Evolutionary conservation across 2,888 invertebrate genomes (phyloP).

Genomic region (Hirtodrosophila trivittata): DNA sequence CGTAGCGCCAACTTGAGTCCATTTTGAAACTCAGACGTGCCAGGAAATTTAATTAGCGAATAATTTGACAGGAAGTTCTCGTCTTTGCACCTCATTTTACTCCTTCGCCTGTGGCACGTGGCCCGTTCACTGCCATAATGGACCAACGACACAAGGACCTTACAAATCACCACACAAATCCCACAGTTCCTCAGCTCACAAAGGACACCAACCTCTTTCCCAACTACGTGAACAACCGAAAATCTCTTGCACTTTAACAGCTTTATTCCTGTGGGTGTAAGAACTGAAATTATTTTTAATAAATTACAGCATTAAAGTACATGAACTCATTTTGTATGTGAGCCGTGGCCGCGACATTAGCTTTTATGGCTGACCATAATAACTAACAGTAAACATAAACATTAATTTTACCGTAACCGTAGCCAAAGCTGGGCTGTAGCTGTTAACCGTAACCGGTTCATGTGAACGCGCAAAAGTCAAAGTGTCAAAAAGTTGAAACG

Average conservation of each 20-base stretch:
- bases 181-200: no score
- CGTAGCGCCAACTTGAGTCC: conserved; percentile 23
- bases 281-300: no score
- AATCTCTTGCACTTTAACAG: no score
- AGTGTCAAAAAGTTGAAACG: conserved; percentile 63
- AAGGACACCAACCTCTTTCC: no score
- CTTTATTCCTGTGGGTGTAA: no score
- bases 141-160: conserved; percentile 3
- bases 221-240: no score
- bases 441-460: conserved; percentile 59
- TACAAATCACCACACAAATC: no score
- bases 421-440: conserved; percentile 10
- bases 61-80: conserved; percentile 55
- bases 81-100: conserved; percentile 54
- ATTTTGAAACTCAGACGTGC: conserved; percentile 59
- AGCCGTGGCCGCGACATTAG: conserved; percentile 51
- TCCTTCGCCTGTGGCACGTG: not conserved
- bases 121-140: conserved; percentile 17
- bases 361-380: conserved; percentile 57
- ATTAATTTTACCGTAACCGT: conserved; percentile 21
- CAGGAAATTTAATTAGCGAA: conserved; percentile 72
- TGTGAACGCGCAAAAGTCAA: conserved; percentile 57
- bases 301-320: conserved; percentile 7
- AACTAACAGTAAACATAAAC: conserved; percentile 17
- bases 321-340: conserved; percentile 72